These are phyloP conservation scores for Gymnopithys bicolor DNA, from an alignment of 2,797 vertebrate species.

Conservation along the genomic window DNA sequence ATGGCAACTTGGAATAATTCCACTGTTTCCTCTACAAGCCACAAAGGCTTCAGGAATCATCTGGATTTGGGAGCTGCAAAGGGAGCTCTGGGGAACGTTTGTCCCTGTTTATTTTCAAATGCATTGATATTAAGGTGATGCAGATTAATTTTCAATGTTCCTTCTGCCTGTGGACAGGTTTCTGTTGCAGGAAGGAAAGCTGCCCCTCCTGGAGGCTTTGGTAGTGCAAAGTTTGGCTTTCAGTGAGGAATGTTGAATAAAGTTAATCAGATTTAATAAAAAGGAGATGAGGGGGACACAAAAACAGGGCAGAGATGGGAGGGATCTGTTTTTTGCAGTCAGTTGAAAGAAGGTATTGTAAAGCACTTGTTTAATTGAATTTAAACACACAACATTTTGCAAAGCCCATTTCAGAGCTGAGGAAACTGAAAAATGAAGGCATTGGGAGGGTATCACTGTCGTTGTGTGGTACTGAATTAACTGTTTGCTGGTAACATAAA, in stretches of 20 bases:
- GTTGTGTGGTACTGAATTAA: not conserved
- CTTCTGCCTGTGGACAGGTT: not conserved
- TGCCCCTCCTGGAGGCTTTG: not conserved
- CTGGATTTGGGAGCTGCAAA: not conserved
- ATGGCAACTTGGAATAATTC: not conserved
- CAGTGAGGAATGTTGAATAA: not conserved
- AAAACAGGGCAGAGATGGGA: not conserved
- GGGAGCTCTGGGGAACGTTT: not conserved
- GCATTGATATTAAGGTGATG: not conserved
- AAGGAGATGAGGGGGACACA: not conserved
- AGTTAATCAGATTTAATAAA: not conserved
- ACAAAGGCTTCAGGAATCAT: not conserved
- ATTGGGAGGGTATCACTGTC: not conserved
- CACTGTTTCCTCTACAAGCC: not conserved
- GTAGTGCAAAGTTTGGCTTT: not conserved
- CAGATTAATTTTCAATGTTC: not conserved
- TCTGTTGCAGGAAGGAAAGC: not conserved
- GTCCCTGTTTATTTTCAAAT: not conserved
- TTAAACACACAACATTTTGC: not conserved
- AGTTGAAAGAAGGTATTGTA: not conserved
- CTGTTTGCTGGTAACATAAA: not conserved
- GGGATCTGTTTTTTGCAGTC: not conserved
- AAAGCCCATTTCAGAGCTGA: not conserved
- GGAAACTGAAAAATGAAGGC: not conserved
- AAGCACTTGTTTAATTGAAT: not conserved